Percentiles rank a stretch among this genome's conserved stretches.
Evolutionary conservation across 2,797 vertebrate genomes (phyloP).

Genomic region (Chaetophractus vellerosus): DNA sequence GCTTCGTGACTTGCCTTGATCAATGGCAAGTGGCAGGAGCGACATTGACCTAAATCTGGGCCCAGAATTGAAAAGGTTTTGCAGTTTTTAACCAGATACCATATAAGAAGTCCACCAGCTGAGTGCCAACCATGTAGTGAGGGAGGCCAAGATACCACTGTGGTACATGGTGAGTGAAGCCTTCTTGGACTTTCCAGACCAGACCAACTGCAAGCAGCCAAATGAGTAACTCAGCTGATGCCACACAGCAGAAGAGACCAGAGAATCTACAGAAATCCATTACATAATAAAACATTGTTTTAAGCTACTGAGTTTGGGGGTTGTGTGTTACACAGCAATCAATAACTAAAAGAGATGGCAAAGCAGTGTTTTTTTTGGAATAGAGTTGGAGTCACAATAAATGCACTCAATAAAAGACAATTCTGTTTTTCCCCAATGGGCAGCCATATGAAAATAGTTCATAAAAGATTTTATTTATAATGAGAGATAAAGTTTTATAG

Average conservation of each 20-base stretch:
- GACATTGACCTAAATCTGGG: background rate
- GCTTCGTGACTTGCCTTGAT: background rate
- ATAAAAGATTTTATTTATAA: background rate
- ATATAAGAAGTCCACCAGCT: background rate
- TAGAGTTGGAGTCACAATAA: background rate
- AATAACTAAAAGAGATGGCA: background rate
- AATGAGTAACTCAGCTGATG: background rate
- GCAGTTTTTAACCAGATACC: background rate
- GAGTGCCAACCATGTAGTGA: background rate
- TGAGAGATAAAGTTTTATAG: background rate
- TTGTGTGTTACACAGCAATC: background rate
- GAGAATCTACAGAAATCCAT: background rate
- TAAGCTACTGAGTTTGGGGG: background rate
- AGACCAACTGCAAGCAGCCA: background rate
- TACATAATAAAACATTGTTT: background rate
- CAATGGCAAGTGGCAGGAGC: background rate
- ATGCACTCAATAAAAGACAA: background rate
- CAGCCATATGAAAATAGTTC: background rate
- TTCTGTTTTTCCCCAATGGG: background rate
- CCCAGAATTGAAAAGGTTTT: background rate
- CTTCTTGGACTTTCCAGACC: background rate
- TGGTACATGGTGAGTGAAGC: fast-evolving
- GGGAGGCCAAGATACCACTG: background rate
- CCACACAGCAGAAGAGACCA: background rate
- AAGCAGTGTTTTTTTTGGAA: background rate